phyloP scores from a whole-genome alignment of 2,113 vertebrate species.

The Micromys minutus region DNA sequence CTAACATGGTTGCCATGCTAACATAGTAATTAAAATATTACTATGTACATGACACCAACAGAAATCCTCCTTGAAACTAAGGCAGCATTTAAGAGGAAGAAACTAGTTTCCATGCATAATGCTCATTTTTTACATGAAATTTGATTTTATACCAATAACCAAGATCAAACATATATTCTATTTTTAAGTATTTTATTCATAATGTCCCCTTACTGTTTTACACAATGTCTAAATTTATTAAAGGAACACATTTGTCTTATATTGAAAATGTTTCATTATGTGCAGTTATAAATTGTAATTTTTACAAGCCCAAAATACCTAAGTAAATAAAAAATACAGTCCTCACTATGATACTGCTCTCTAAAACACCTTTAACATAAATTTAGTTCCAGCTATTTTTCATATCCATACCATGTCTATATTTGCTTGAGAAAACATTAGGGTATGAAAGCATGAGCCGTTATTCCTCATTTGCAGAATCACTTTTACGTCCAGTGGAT shows the following conservation, averaged over 20 bases:
- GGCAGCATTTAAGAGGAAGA: conserved; percentile 55
- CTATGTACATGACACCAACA: conserved; percentile 29
- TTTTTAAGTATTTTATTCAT: conserved; percentile 16
- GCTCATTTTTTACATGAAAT: not conserved
- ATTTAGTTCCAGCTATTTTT: conserved; percentile 30
- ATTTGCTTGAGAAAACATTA: conserved; percentile 32
- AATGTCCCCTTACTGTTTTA: not conserved
- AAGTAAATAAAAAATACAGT: conserved; percentile 34
- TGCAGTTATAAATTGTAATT: not conserved
- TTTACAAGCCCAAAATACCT: not conserved
- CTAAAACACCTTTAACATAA: not conserved
- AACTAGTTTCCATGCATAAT: not conserved
- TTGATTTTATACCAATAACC: conserved; percentile 16
- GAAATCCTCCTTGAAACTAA: conserved; percentile 48
- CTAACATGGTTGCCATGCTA: conserved; percentile 59
- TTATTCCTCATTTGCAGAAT: not conserved
- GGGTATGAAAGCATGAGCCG: conserved; percentile 1
- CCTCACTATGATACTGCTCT: not conserved
- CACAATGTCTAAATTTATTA: conserved; percentile 2
- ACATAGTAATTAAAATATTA: conserved; percentile 39
- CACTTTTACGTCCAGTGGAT: conserved; percentile 41
- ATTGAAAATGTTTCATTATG: conserved; percentile 16
- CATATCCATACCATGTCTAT: not conserved
- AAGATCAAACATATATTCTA: conserved; percentile 48
- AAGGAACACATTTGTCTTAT: conserved; percentile 12